Conservation (phyloP, 2,888 invertebrate species). For the Clitarchus hookeri region DNA sequence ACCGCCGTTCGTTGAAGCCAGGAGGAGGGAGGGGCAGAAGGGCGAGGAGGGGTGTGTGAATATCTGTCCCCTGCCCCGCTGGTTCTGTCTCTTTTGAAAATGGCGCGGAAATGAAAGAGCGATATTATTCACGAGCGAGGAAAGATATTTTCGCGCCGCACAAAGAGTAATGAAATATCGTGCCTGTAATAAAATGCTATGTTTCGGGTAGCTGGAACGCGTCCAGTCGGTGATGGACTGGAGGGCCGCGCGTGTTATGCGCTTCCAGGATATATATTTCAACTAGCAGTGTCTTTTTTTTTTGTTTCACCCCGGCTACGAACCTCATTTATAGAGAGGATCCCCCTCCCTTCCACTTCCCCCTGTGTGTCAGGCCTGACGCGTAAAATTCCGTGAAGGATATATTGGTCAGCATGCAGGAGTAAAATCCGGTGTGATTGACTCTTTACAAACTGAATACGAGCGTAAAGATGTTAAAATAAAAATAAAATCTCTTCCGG, state of each 20-base stretch:
- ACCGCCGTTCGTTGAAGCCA: not conserved
- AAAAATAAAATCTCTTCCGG: no score
- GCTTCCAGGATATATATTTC: conserved; percentile 1
- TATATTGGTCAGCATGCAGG: no score
- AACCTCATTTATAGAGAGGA: not conserved
- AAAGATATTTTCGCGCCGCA: not conserved
- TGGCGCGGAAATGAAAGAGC: conserved; percentile 10
- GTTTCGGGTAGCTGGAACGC: not conserved
- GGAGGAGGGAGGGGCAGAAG: not conserved
- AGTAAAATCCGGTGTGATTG: no score
- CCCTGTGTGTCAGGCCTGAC: not conserved
- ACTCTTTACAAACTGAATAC: no score
- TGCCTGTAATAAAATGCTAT: conserved; percentile 7
- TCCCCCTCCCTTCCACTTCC: not conserved
- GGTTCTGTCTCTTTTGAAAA: not conserved
- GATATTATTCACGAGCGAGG: conserved; percentile 2
- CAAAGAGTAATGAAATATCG: conserved; percentile 14
- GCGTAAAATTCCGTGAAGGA: not conserved
- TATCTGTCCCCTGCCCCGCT: not conserved
- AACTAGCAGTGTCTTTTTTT: not conserved
- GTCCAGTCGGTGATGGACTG: not conserved
- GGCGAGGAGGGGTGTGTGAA: not conserved
- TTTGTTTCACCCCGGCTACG: not conserved
- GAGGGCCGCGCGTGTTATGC: not conserved
- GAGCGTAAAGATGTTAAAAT: no score